A percentile compares a stretch with the other conserved stretches of the same genome.
Conservation (phyloP, 2,113 vertebrate genomes). For the Melanerpes formicivorus region DNA sequence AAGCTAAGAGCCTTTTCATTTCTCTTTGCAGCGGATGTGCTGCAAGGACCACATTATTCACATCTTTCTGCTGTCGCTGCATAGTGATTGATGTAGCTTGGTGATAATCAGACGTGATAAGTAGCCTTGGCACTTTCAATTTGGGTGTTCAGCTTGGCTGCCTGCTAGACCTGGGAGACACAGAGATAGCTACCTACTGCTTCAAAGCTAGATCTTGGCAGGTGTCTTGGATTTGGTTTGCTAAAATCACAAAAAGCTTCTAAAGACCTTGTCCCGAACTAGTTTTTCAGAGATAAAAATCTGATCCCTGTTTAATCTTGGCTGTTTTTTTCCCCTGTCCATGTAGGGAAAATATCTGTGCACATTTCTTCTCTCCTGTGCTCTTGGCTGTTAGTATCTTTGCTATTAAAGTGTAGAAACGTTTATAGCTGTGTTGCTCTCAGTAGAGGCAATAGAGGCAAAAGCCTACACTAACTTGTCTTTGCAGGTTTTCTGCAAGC, state of each 20-base stretch:
- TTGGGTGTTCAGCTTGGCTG: conserved; percentile 40
- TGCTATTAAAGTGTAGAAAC: background rate
- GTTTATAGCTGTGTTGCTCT: background rate
- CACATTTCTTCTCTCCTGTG: fast-evolving
- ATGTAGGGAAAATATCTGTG: background rate
- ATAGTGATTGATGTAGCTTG: background rate
- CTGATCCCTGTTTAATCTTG: background rate
- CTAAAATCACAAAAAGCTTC: background rate
- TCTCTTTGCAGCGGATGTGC: background rate
- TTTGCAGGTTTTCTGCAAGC: background rate
- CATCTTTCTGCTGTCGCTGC: background rate
- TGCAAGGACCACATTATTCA: background rate
- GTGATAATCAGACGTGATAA: background rate
- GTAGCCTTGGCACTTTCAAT: conserved; percentile 12
- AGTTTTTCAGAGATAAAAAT: background rate
- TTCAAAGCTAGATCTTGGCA: background rate
- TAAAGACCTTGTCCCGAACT: background rate
- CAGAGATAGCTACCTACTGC: background rate
- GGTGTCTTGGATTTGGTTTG: background rate
- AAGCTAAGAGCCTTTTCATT: background rate
- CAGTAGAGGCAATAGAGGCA: background rate
- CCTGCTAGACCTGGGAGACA: background rate
- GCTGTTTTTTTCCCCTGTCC: background rate
- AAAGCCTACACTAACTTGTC: background rate
- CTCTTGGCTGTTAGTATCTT: background rate